Base-by-base conservation (phyloP, 2,113 vertebrate species). In the Trinectes maculatus region DNA sequence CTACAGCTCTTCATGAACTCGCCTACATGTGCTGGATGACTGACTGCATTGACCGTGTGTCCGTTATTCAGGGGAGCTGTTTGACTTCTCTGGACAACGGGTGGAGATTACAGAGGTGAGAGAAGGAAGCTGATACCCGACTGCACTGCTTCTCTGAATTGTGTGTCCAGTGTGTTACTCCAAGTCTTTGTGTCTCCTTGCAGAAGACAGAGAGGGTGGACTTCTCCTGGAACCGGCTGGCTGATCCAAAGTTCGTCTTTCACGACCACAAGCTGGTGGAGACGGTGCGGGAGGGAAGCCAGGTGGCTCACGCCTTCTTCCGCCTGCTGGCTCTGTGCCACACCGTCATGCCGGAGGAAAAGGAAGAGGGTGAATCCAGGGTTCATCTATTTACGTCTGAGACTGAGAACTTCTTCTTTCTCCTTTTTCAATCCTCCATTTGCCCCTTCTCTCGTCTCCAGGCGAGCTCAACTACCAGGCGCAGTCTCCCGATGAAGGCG, bases 401-500 rank as follows among this genome's bases (percentile, higher is more conserved):
- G n/a, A n/a, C n/a, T n/a, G n/a, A n/a, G 29, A 8, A 31, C 29
- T 26, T 25, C 6, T 3, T 55, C 21, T 24, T 13, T 13, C 48
- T n/a, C n/a, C n/a, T n/a, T n/a, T n/a, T n/a, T n/a, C n/a, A n/a
- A n/a, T n/a, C n/a, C n/a, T n/a, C n/a, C n/a, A n/a, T n/a, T n/a
- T n/a, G n/a, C n/a, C n/a, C n/a, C n/a, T n/a, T n/a, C n/a, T n/a
- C n/a, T n/a, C 28, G 19, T 10, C 8, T 12, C 1, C 82, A 99
- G 98, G 95, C 28, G 74, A 93, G 29, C 89, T 99, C 2, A 64
- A 88, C 29, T 99, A 99, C 75, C 96, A 98, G 90, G 98, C 96
- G 21, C 98, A 99, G 81, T 99, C 98, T 43, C 98, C 98, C 16
- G 97, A 99, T 6, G 98, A 99, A 75, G 96, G 95, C 1, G 97